These are phyloP conservation scores for Varecia variegata DNA, from an alignment of 2,797 vertebrate genomes.

Conservation along the genomic window DNA sequence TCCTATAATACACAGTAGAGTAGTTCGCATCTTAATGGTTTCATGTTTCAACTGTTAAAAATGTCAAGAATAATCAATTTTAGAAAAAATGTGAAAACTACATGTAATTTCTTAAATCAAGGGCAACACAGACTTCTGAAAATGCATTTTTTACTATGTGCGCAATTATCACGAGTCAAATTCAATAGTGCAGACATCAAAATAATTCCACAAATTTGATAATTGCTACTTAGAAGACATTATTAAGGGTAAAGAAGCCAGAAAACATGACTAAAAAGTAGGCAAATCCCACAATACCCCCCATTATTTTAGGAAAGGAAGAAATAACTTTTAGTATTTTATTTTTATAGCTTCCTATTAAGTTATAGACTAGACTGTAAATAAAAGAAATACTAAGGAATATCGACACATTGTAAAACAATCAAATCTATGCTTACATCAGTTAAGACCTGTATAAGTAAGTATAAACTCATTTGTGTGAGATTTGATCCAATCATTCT, in stretches of 20 bases:
- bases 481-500: neutral
- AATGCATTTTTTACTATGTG: neutral
- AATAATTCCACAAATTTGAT: neutral
- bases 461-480: neutral
- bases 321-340: neutral
- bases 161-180: neutral
- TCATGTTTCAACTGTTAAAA: neutral
- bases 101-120: conserved; percentile 3
- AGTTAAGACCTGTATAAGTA: conserved; percentile 4
- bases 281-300: neutral
- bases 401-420: neutral
- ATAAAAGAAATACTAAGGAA: conserved; percentile 5
- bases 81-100: neutral
- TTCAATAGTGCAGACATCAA: neutral
- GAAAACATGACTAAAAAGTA: neutral
- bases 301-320: neutral
- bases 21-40: neutral
- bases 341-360: neutral
- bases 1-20: neutral
- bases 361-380: neutral
- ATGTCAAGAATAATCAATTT: neutral
- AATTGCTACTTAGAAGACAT: neutral
- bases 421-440: neutral
- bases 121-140: neutral
- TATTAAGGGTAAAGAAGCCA: neutral